Base-by-base conservation (phyloP, 1,140 invertebrate genomes). In the Delia radicum region DNA sequence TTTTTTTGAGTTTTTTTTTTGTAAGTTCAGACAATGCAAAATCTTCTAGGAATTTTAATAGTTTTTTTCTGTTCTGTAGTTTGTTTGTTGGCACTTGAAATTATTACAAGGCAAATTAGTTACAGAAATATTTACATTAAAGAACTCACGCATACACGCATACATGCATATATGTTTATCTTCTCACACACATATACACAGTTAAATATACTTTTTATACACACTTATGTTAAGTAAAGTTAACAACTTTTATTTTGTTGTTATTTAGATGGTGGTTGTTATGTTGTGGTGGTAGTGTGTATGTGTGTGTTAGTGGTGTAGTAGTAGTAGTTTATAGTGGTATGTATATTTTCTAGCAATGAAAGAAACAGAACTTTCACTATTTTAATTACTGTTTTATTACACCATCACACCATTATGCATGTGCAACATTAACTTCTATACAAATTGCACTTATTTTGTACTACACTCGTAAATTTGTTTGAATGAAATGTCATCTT, bases 341-440 rank as follows among this genome's bases (percentile, higher is more conserved):
- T n/a, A n/a, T n/a, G n/a, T n/a, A n/a, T n/a, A n/a, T 55, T 18
- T 55, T 55, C 24, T 21, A 55, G 21, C 18, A 55, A 1, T 55
- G 21, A 21, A 55, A 21, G 18, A 21, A 55, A 55, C 18, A 24
- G n/a, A 7, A 55, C 48, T 55, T 55, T 55, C 48, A 55, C 48
- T 55, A 55, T 55, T 55, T 55, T 55, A 55, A 55, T 55, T 55
- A 55, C n/a, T n/a, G n/a, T n/a, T n/a, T n/a, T n/a, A n/a, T n/a
- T n/a, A n/a, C n/a, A n/a, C n/a, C n/a, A n/a, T n/a, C n/a, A n/a
- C n/a, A n/a, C n/a, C n/a, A n/a, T n/a, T n/a, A n/a, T n/a, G n/a
- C 48, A 55, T 18, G 48, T 55, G 48, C 48, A 55, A 55, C n/a
- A 55, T 21, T 55, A 21, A 24, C 24, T n/a, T 7, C 24, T 7